These are phyloP conservation scores for Hypercompe scribonia DNA, from an alignment of 2,888 invertebrate genomes.

Conservation along the genomic window DNA sequence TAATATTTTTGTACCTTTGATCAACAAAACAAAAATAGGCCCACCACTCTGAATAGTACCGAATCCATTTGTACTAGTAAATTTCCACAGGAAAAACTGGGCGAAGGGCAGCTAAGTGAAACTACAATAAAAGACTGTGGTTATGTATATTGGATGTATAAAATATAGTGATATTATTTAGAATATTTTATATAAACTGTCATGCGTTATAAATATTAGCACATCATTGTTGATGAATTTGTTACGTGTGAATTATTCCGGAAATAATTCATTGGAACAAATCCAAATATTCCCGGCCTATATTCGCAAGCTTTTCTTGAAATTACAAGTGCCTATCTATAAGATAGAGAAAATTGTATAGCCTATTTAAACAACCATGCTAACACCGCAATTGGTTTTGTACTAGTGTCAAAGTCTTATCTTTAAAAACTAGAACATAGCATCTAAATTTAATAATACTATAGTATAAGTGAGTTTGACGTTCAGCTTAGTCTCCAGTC, in stretches of 20 bases:
- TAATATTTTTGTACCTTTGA: conserved; percentile 47
- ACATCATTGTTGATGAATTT: conserved; percentile 63
- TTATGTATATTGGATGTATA: conserved; percentile 53
- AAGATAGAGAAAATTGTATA: conserved; percentile 72
- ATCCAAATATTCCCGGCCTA: conserved; percentile 57
- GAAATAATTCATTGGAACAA: conserved; percentile 79
- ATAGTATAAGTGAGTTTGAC: conserved; percentile 55
- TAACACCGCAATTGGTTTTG: conserved; percentile 82
- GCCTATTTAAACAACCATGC: conserved; percentile 68
- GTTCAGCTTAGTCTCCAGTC: conserved; percentile 91
- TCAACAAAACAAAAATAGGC: conserved; percentile 31
- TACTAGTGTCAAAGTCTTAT: conserved; percentile 76
- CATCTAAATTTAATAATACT: conserved; percentile 72
- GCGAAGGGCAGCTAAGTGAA: conserved; percentile 48
- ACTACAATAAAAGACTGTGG: conserved; percentile 46
- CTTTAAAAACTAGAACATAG: conserved; percentile 67
- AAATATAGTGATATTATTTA: conserved; percentile 33
- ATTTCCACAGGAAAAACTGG: conserved; percentile 32
- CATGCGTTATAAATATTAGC: conserved; percentile 82
- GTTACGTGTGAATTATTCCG: conserved; percentile 78
- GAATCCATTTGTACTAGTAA: conserved; percentile 21
- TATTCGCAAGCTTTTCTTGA: conserved; percentile 55
- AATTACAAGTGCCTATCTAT: conserved; percentile 71
- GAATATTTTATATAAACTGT: conserved; percentile 41
- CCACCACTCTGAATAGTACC: conserved; percentile 20